Percentiles rank a stretch among this genome's conserved stretches.
Conservation (phyloP, 2,113 vertebrate genomes). For the Channa maculata region DNA sequence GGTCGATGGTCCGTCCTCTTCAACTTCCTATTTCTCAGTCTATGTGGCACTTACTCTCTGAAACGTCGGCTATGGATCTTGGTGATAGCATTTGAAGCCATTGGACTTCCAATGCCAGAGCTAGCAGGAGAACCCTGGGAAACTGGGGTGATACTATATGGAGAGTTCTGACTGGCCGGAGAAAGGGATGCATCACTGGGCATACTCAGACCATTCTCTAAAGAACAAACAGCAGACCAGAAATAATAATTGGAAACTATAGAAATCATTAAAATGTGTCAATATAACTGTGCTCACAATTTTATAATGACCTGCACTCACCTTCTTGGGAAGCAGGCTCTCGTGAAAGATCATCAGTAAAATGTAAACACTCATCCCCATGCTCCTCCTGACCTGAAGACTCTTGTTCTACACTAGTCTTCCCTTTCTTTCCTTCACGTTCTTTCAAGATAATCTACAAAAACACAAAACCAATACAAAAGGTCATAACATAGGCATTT, state of each 20-base stretch:
- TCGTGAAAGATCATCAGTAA: constrained; percentile 88
- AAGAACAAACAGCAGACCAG: constrained; percentile 24
- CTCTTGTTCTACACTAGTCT: constrained; percentile 87
- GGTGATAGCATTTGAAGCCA: constrained; percentile 96
- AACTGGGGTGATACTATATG: constrained; percentile 97
- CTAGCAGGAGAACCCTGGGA: constrained; percentile 97
- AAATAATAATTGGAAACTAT: constrained; percentile 9
- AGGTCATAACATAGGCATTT: background rate
- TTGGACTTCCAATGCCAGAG: constrained; percentile 97
- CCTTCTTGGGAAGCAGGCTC: constrained; percentile 94
- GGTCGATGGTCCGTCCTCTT: background rate
- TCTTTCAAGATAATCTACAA: constrained; percentile 96
- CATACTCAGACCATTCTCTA: constrained; percentile 90
- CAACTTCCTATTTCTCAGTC: background rate
- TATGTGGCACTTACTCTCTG: constrained; percentile 90
- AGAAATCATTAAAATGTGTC: background rate
- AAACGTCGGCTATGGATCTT: constrained; percentile 99
- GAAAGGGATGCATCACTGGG: constrained; percentile 96
- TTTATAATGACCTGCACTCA: constrained; percentile 53
- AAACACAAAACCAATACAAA: constrained; percentile 34
- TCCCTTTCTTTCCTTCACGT: constrained; percentile 96
- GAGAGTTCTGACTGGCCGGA: constrained; percentile 98
- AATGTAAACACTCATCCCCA: constrained; percentile 84
- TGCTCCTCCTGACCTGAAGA: constrained; percentile 88
- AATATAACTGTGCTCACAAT: no score